Base-by-base conservation (phyloP, 2,113 vertebrate genomes). In the Hemichromis elongatus region DNA sequence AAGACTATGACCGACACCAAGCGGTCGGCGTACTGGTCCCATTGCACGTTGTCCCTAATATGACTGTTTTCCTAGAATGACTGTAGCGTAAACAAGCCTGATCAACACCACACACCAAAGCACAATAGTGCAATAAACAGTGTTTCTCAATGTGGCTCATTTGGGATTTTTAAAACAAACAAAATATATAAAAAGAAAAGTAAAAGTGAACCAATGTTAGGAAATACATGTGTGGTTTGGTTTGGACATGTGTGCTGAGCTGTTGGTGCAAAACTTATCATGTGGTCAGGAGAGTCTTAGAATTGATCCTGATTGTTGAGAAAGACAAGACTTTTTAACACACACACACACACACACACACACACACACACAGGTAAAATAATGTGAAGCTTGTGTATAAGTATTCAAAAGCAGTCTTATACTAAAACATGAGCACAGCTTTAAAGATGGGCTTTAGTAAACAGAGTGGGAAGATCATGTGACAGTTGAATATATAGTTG, bases 271-370 rank as follows among this genome's bases (percentile, higher is more conserved):
- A 53, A 50, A 59, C 40, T 16, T 79, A 87, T 73, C 21, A 70
- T 82, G 83, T 75, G 89, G 87, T 81, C 85, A 52, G 77, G 66
- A 82, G 83, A 79, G 86, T 91, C 77, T 56, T 1, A 47, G 61
- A 59, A 57, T 86, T 86, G 90, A 89, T 86, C 88, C 81, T 6
- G 79, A 93, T 91, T 90, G 88, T 89, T 86, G 33, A 30, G 30
- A 19, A 80, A 56, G 85, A 90, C 84, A 63, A 63, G 59, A 35
- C 59, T 18, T 3, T 28, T 28, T 28, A 4, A 52, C 19, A 56
- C 11, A 80, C 35, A 59, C 3, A 6, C 33, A 7, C 3, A 35
- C 33, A 35, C 33, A 35, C 7, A 7, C 33, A 5, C 33, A 35
- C 33, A 35, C 35, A 7, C 50, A 81, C 11, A 59, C 8, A 16